Base-by-base conservation (phyloP, 2,113 vertebrate species). In the Bubalus kerabau region DNA sequence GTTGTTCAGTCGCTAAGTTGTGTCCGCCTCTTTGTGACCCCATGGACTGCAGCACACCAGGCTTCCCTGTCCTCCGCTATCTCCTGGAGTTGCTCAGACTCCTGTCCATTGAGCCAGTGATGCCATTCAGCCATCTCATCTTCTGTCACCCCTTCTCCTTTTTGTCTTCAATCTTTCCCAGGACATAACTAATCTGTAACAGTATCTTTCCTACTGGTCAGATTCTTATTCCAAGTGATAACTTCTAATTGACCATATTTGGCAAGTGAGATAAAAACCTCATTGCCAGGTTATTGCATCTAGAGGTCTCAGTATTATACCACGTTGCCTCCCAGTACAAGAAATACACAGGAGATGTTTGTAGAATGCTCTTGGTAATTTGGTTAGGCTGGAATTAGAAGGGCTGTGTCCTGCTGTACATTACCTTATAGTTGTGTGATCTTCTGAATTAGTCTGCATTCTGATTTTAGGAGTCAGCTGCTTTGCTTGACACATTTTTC, bases 281-380 rank as follows among this genome's bases (percentile, higher is more conserved):
- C 43, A 30, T 96, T 87, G 50, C 30, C 50, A 95, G 17, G 17
- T 87, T 90, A 71, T 57, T 94, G 57, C 46, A 88, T 81, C 5
- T 88, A 52, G 28, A 88, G 40, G 85, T 93, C 54, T 96, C 43
- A 91, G 40, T 96, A 60, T 96, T 90, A 52, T 59, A 59, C 92
- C 86, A 91, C 52, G 13, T 97, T 96, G 67, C 36, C 7, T 71
- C 26, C 28, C 50, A 62, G 71, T 76, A 71, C 24, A 86, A 86
- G 83, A 83, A 95, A 86, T 90, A 89, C 24, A 57, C 48, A 50
- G 36, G 15, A 87, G 21, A 60, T 93, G 50, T 91, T 89, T 91
- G 67, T 96, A 71, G 36, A 95, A 78, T 91, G 30, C 24, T 86
- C 90, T 93, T 96, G 43, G 40, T 93, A 93, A 97, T 83, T 87